Evolutionary conservation across 2,888 invertebrate species (phyloP).

Genomic region (Polymixis lichenea): DNA sequence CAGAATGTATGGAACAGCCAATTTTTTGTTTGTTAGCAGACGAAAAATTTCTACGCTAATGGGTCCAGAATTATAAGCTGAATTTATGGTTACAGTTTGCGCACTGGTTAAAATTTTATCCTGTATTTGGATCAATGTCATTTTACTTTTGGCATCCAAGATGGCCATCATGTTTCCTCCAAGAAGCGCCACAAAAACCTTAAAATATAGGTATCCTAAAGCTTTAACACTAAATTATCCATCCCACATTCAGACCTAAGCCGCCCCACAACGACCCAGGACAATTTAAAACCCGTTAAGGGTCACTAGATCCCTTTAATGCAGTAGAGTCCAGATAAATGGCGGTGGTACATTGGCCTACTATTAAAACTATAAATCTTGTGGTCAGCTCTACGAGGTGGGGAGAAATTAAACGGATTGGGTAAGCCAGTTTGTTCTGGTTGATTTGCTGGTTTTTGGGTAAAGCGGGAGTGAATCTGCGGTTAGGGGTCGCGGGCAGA

Average conservation of each 20-base stretch:
- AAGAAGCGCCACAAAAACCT: not conserved
- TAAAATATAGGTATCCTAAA: not conserved
- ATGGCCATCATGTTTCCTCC: not conserved
- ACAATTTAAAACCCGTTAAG: constrained; percentile 77
- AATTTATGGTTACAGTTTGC: no score
- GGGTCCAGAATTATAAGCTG: no score
- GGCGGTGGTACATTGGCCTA: constrained; percentile 76
- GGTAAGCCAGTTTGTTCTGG: constrained; percentile 65
- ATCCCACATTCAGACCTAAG: constrained; percentile 23
- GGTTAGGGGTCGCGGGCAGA: constrained; percentile 16
- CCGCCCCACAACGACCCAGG: constrained; percentile 42
- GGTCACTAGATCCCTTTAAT: constrained; percentile 79
- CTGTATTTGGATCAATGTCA: not conserved
- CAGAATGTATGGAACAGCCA: no score
- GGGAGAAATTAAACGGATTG: constrained; percentile 74
- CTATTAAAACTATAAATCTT: constrained; percentile 88
- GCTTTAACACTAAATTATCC: constrained; percentile 6
- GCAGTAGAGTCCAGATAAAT: constrained; percentile 81
- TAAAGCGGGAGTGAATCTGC: constrained; percentile 46
- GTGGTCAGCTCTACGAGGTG: constrained; percentile 69
- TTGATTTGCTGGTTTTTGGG: constrained; percentile 63
- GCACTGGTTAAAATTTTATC: no score
- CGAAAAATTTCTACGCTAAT: no score
- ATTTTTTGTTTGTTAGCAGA: no score
- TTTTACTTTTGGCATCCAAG: not conserved